Base-by-base conservation (phyloP, 2,888 invertebrate species). In the Nudaria mundana region DNA sequence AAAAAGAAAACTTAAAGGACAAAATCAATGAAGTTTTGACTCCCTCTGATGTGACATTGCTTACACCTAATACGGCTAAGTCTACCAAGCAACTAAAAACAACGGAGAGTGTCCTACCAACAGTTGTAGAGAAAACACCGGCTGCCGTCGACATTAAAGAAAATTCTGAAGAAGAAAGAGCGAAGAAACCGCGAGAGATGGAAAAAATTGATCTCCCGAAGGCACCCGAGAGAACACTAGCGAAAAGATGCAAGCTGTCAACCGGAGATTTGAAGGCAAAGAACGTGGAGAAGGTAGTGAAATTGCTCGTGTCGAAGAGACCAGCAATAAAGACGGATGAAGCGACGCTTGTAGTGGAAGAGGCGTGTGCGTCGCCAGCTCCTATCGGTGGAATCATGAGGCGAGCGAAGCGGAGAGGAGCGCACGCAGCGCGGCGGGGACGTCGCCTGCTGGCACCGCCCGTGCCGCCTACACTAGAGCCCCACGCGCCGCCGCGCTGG, bases 401-500 rank as follows among this genome's bases (percentile, higher is more conserved):
- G 32, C 45, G 61, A 16, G 57, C 52, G 39, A 51, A 69, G 25
- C 62, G 68, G 12, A 66, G 71, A 18, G 67, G 65, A 2, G 71
- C 55, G 35, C 76, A 31, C 30, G 52, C n/a, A 34, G 42, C 36
- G 40, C 58, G 45, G 35, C 59, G 56, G 30, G 66, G 48, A 7
- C 51, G 68, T 6, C 66, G 67, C 35, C 56, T 37, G 6, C 57
- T 63, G 6, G 62, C 65, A 33, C 48, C 60, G 33, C 50, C 64
- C 14, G 41, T 64, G 18, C 57, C 52, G 3, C 44, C 63, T 4
- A 35, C 43, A 7, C 44, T 40, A 15, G 69, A 73, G 32, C 76
- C 72, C 7, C 67, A 76, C 22, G 61, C 73, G 13, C 71, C 77
- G 10, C 87, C 86, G 8, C 71, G 85, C 51, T 97, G 96, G 96